Conservation (phyloP, 2,888 invertebrate species). For the Atrina japonica region DNA sequence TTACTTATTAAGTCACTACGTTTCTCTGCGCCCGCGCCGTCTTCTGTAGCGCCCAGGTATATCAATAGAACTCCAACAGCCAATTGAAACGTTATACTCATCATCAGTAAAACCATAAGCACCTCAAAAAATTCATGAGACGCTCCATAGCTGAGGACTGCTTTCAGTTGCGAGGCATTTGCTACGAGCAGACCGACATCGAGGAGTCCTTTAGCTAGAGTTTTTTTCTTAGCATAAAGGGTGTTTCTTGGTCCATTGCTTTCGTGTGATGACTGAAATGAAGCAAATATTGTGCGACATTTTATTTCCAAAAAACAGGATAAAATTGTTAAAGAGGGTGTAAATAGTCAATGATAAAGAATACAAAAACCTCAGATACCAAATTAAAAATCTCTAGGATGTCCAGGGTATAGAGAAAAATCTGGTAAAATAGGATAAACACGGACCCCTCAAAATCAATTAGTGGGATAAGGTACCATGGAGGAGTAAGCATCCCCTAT, state of each 20-base stretch:
- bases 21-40: slow-evolving; percentile 30
- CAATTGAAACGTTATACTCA: slow-evolving; percentile 45
- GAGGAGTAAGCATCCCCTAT: too few relatives aligned
- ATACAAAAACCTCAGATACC: too few relatives aligned
- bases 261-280: too few relatives aligned
- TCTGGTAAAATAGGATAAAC: too few relatives aligned
- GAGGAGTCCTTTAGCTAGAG: slow-evolving; percentile 67
- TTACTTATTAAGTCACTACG: slow-evolving; percentile 56
- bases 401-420: too few relatives aligned
- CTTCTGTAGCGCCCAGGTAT: slow-evolving; percentile 59
- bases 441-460: too few relatives aligned
- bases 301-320: too few relatives aligned
- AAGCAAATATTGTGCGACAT: too few relatives aligned
- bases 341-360: too few relatives aligned
- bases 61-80: slow-evolving; percentile 59
- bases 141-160: slow-evolving; percentile 51
- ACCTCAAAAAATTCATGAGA: slow-evolving; percentile 51
- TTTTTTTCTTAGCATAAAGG: slow-evolving; percentile 65
- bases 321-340: too few relatives aligned
- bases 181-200: slow-evolving; percentile 68
- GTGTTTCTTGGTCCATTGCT: neutral
- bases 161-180: slow-evolving; percentile 68
- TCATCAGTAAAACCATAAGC: slow-evolving; percentile 45
- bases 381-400: too few relatives aligned
- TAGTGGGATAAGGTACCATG: too few relatives aligned